These are phyloP conservation scores for Fregata magnificens DNA, from an alignment of 2,113 vertebrate genomes.

Conservation along the genomic window DNA sequence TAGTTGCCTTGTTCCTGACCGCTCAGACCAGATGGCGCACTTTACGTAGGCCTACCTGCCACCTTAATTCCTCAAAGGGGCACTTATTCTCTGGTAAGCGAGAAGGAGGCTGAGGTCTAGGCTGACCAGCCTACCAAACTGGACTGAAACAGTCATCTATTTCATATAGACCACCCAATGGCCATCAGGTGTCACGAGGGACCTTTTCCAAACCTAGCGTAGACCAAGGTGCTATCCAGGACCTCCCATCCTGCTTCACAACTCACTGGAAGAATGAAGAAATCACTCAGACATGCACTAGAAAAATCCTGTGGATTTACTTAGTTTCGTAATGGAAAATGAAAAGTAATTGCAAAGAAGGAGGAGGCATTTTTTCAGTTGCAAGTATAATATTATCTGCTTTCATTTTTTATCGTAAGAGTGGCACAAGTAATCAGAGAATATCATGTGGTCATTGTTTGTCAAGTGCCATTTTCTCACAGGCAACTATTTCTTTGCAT, in stretches of 20 bases:
- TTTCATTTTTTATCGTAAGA: conserved; percentile 10
- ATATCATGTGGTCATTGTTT: conserved; percentile 12
- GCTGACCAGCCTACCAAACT: neutral
- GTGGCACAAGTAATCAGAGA: conserved; percentile 13
- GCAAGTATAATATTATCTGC: neutral
- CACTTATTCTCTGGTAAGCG: neutral
- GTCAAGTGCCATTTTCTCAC: conserved; percentile 36
- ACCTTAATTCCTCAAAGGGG: neutral
- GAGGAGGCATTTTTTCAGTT: conserved; percentile 10
- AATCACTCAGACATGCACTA: neutral
- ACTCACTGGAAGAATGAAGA: neutral
- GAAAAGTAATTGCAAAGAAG: conserved; percentile 23
- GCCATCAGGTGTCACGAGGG: accelerated
- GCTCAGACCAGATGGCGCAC: accelerated
- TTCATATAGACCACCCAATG: neutral
- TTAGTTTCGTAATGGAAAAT: conserved; percentile 30
- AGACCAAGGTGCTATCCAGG: neutral
- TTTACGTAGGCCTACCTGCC: neutral
- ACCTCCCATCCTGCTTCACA: neutral
- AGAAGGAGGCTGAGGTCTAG: neutral
- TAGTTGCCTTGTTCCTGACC: accelerated
- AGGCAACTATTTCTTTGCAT: neutral
- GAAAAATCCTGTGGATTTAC: conserved; percentile 21
- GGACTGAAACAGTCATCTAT: neutral
- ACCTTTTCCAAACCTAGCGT: neutral